These are phyloP conservation scores for Elymnias hypermnestra DNA, from an alignment of 1,140 invertebrate species.

Conservation along the genomic window DNA sequence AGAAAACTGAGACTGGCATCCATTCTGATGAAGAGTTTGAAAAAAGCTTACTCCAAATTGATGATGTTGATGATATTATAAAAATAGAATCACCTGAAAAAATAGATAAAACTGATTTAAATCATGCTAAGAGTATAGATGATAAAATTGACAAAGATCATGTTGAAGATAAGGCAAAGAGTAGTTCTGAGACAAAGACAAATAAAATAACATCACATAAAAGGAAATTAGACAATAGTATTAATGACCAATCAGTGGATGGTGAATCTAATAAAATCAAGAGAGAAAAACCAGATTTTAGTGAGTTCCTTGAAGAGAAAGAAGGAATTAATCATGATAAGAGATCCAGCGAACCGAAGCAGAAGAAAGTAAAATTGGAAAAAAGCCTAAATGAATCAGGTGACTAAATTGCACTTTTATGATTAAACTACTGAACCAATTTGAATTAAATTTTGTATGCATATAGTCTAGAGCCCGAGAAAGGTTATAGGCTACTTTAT, in stretches of 20 bases:
- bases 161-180: background rate
- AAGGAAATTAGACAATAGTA: slow-evolving; percentile 7
- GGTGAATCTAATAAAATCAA: slow-evolving; percentile 24
- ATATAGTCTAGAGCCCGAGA: no score
- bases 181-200: background rate
- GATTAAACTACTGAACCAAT: no score
- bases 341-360: slow-evolving; percentile 27
- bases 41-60: slow-evolving; percentile 79
- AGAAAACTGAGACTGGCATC: slow-evolving; percentile 73
- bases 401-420: slow-evolving; percentile 18
- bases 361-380: slow-evolving; percentile 42
- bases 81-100: slow-evolving; percentile 10
- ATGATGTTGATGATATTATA: slow-evolving; percentile 52
- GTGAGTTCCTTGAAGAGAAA: slow-evolving; percentile 45
- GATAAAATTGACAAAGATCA: slow-evolving; percentile 9
- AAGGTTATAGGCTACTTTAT: no score
- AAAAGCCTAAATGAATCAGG: slow-evolving; percentile 58
- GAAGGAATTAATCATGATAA: slow-evolving; percentile 35
- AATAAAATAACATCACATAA: background rate
- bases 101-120: slow-evolving; percentile 9
- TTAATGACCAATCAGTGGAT: background rate
- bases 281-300: slow-evolving; percentile 43
- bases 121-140: slow-evolving; percentile 6
- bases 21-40: slow-evolving; percentile 84
- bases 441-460: no score